phyloP scores from a whole-genome alignment of 1,140 invertebrate genomes.

The Calycopis cecrops region DNA sequence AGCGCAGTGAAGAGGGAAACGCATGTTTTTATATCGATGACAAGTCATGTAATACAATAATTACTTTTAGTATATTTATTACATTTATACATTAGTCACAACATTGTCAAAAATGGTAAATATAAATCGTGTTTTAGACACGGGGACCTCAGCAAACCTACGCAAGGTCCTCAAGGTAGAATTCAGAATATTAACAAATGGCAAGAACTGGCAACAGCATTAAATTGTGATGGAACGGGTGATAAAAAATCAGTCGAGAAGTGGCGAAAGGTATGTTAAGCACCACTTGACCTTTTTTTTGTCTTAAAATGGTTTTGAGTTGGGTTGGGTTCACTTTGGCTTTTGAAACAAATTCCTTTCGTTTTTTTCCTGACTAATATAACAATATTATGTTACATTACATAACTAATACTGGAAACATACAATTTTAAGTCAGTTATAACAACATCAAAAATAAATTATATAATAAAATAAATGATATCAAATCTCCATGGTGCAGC shows the following conservation, averaged over 20 bases:
- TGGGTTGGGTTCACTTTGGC: neutral
- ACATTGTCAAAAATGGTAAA: neutral
- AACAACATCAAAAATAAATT: too few species aligned
- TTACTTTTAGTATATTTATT: neutral
- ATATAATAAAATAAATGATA: too few species aligned
- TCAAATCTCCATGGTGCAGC: too few species aligned
- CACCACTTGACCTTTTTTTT: too few species aligned
- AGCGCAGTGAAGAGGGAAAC: too few species aligned
- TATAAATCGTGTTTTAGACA: constrained; percentile 4
- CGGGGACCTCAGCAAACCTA: constrained; percentile 18
- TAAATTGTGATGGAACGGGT: constrained; percentile 17
- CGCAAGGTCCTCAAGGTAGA: constrained; percentile 6
- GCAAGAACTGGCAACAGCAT: constrained; percentile 1
- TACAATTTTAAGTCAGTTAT: too few species aligned
- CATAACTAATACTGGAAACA: too few species aligned
- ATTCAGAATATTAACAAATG: constrained; percentile 13
- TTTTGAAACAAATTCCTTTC: neutral
- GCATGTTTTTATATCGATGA: too few species aligned
- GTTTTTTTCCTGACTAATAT: neutral
- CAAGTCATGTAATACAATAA: too few species aligned
- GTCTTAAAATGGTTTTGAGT: neutral
- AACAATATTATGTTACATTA: neutral
- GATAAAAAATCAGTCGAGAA: constrained; percentile 15
- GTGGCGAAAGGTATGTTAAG: constrained; percentile 16
- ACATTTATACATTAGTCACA: neutral